phyloP scores from a whole-genome alignment of 1,140 invertebrate species.

The Meloidogyne chitwoodi region DNA sequence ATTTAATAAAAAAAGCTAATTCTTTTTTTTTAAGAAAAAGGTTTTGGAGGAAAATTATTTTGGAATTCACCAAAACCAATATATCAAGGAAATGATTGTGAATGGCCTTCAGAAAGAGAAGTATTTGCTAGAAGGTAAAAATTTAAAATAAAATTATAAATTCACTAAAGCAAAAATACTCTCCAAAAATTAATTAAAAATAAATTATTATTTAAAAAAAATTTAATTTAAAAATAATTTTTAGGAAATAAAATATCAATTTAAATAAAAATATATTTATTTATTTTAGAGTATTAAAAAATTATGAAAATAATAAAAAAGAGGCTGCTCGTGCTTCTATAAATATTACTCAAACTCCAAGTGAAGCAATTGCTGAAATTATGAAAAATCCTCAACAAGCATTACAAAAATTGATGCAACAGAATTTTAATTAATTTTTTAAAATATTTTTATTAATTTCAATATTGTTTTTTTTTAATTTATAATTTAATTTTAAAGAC shows the following conservation, averaged over 20 bases:
- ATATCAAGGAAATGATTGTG: constrained; percentile 59
- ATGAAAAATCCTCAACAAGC: constrained; percentile 55
- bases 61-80: constrained; percentile 59
- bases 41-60: constrained; percentile 58
- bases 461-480: too few species aligned
- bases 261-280: too few species aligned
- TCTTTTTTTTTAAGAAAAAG: constrained; percentile 12
- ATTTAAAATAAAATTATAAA: not conserved
- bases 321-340: constrained; percentile 20
- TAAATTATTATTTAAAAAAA: not conserved
- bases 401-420: constrained; percentile 56
- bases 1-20: not conserved
- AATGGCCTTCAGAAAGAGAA: constrained; percentile 60
- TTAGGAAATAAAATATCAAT: not conserved
- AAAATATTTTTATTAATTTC: too few species aligned
- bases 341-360: constrained; percentile 47
- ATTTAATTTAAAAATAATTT: not conserved
- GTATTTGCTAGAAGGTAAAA: constrained; percentile 55
- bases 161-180: too few species aligned
- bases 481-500: too few species aligned
- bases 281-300: constrained; percentile 57
- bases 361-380: constrained; percentile 52
- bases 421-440: not conserved
- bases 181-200: not conserved
- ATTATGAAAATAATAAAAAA: constrained; percentile 49